phyloP scores from a whole-genome alignment of 2,113 vertebrate species.

The Malurus cyaneus region DNA sequence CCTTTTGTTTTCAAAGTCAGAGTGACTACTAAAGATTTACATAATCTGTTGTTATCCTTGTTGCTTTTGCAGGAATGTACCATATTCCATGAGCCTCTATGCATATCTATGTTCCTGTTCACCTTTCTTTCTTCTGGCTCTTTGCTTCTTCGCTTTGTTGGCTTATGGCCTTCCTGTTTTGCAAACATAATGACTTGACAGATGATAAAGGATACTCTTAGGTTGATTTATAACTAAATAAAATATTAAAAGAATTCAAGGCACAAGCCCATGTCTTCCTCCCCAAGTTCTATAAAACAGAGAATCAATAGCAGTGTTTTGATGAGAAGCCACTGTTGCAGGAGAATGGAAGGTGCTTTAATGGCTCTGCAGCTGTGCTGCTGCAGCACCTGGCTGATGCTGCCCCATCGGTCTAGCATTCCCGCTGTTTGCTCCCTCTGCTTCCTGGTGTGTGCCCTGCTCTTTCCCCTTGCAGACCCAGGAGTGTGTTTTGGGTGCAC shows the following conservation, averaged over 20 bases:
- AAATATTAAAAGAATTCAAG: neutral
- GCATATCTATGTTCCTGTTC: neutral
- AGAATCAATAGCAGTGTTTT: neutral
- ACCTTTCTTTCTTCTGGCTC: neutral
- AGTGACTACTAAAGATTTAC: neutral
- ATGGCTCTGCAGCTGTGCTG: neutral
- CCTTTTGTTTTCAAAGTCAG: neutral
- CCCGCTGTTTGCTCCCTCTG: neutral
- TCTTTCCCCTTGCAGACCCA: neutral
- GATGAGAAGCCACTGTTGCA: neutral
- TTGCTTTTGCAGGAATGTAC: neutral
- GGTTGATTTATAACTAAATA: neutral
- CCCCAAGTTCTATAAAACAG: neutral
- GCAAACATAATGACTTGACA: rapidly evolving
- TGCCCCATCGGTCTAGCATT: rapidly evolving
- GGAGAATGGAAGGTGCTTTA: neutral
- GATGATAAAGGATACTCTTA: neutral
- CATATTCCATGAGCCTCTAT: neutral
- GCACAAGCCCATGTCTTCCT: neutral
- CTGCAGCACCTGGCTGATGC: neutral
- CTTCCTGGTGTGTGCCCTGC: neutral
- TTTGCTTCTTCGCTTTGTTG: neutral
- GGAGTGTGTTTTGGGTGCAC: neutral
- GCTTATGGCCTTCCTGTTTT: neutral
- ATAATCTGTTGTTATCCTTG: neutral